phyloP scores from a whole-genome alignment of 2,888 invertebrate genomes.

The Agriopis leucophaearia region DNA sequence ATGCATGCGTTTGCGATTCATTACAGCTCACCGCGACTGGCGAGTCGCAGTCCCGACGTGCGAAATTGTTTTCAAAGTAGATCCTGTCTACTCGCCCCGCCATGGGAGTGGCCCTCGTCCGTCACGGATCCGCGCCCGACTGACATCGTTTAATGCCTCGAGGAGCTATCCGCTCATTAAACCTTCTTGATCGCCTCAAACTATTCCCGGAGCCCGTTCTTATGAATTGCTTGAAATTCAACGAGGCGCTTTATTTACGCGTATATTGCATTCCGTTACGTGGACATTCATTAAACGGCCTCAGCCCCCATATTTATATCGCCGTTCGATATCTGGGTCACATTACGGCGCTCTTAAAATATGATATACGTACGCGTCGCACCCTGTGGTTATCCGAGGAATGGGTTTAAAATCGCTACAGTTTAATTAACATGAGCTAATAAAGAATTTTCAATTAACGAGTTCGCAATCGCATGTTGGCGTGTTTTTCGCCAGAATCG shows the following conservation, averaged over 20 bases:
- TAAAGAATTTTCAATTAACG: constrained; percentile 66
- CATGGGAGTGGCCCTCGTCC: constrained; percentile 65
- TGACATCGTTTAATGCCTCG: constrained; percentile 67
- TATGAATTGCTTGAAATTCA: constrained; percentile 40
- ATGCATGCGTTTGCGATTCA: constrained; percentile 77
- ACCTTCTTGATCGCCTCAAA: constrained; percentile 42
- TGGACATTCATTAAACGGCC: constrained; percentile 52
- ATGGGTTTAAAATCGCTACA: constrained; percentile 58
- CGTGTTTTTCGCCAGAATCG: constrained; percentile 52
- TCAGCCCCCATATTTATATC: constrained; percentile 57
- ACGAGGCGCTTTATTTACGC: constrained; percentile 53
- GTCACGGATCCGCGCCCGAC: constrained; percentile 68
- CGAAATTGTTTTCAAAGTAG: constrained; percentile 79
- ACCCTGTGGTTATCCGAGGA: constrained; percentile 62
- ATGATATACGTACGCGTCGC: constrained; percentile 59
- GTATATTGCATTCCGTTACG: constrained; percentile 61
- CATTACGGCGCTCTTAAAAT: constrained; percentile 58
- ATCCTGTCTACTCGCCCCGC: constrained; percentile 68
- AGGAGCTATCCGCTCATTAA: constrained; percentile 52
- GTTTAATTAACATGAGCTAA: constrained; percentile 62
- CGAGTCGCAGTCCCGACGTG: constrained; percentile 58
- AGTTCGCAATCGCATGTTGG: constrained; percentile 53
- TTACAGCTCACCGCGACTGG: constrained; percentile 59
- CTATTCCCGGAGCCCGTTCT: constrained; percentile 54
- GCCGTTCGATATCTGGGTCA: constrained; percentile 66